Conservation (phyloP, 2,888 invertebrate genomes). For the Drosophila paramelanica region DNA sequence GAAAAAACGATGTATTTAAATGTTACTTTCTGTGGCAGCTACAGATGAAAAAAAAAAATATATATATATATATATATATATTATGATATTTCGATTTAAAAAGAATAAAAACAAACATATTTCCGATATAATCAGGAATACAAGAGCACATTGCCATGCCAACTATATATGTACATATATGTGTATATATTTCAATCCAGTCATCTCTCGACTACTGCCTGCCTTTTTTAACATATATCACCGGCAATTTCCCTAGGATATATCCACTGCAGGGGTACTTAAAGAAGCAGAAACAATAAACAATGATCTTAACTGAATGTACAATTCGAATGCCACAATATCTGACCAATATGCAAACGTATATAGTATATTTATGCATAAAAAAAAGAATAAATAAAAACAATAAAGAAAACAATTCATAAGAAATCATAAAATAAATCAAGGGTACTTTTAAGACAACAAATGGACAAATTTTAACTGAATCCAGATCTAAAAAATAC, state of each 20-base stretch:
- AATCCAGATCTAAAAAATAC: conserved; percentile 29
- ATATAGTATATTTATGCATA: conserved; percentile 55
- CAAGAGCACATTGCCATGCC: too few species aligned
- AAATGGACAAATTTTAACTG: conserved; percentile 56
- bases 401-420: conserved; percentile 20
- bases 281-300: conserved; percentile 42
- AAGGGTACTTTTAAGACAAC: conserved; percentile 47
- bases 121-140: too few species aligned
- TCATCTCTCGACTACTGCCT: neutral
- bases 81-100: too few species aligned
- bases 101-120: too few species aligned
- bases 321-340: conserved; percentile 77
- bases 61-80: neutral
- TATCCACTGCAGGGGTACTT: conserved; percentile 11
- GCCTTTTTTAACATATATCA: neutral
- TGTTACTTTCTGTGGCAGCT: too few species aligned
- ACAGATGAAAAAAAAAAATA: neutral
- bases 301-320: conserved; percentile 65
- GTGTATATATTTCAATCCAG: neutral
- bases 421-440: conserved; percentile 31
- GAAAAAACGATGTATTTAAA: too few species aligned
- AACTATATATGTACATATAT: neutral
- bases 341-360: conserved; percentile 72
- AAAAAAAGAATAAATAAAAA: conserved; percentile 1
- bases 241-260: neutral